Percentiles rank a stretch among this genome's conserved stretches.
Evolutionary conservation across 2,113 vertebrate species (phyloP).

Genomic region (Telmatochromis bifrenatus): DNA sequence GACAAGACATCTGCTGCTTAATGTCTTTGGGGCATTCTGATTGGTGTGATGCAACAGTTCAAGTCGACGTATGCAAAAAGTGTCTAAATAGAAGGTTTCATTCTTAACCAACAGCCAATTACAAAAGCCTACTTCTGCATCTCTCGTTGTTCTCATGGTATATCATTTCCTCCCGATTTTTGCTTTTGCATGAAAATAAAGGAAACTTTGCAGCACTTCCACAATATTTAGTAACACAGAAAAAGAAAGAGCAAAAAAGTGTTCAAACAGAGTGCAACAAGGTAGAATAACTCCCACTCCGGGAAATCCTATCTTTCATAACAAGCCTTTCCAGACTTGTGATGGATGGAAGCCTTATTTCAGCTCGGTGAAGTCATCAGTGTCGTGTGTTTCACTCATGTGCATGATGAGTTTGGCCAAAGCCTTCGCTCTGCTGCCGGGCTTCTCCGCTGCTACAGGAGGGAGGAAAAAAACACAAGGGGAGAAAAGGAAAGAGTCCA

Average conservation of each 20-base stretch:
- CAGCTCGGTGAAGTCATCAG: constrained; percentile 51
- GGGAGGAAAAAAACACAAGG: constrained; percentile 7
- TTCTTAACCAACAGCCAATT: background rate
- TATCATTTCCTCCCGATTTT: constrained; percentile 20
- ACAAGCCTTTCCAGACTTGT: constrained; percentile 9
- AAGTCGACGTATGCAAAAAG: background rate
- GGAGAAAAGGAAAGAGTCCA: constrained; percentile 40
- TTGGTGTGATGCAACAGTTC: background rate
- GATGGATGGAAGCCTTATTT: constrained; percentile 45
- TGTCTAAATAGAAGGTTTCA: background rate
- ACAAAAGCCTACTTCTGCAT: constrained; percentile 35
- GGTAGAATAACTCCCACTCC: background rate
- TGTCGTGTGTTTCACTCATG: constrained; percentile 54
- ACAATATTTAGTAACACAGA: background rate
- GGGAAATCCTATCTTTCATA: constrained; percentile 32
- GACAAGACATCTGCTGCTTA: background rate
- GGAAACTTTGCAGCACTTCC: constrained; percentile 2
- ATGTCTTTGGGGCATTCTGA: background rate
- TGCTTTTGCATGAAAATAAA: constrained; percentile 31
- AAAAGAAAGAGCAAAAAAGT: background rate
- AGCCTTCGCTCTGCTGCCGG: constrained; percentile 29
- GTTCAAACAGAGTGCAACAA: background rate
- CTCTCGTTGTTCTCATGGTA: background rate
- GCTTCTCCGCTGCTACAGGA: constrained; percentile 25
- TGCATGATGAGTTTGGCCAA: constrained; percentile 54